Evolutionary conservation across 2,888 invertebrate genomes (phyloP).

Genomic region (Thereva unica): DNA sequence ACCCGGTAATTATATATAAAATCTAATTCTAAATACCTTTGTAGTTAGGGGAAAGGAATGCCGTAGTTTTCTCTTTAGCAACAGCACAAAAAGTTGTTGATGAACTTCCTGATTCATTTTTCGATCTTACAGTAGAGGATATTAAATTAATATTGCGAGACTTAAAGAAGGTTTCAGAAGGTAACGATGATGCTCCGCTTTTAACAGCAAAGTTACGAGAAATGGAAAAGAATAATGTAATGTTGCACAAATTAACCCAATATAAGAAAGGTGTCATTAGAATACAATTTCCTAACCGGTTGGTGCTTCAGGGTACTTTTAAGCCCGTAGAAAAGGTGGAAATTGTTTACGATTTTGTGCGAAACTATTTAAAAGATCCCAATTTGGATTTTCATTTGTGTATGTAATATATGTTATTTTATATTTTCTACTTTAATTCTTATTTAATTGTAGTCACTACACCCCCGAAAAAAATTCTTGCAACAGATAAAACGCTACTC

Average conservation of each 20-base stretch:
- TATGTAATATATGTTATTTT: slow-evolving; percentile 60
- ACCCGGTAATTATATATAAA: neutral
- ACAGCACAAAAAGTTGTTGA: slow-evolving; percentile 66
- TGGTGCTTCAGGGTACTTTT: slow-evolving; percentile 86
- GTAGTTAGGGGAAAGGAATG: slow-evolving; percentile 75
- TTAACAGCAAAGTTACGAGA: slow-evolving; percentile 68
- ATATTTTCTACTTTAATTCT: slow-evolving; percentile 14
- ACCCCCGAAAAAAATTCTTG: slow-evolving; percentile 76
- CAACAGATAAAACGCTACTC: slow-evolving; percentile 65
- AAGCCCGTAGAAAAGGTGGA: slow-evolving; percentile 73
- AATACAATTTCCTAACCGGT: slow-evolving; percentile 83
- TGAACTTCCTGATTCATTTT: slow-evolving; percentile 85
- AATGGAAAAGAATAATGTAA: slow-evolving; percentile 62
- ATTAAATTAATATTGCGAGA: slow-evolving; percentile 75
- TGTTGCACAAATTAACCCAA: slow-evolving; percentile 64
- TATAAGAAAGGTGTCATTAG: slow-evolving; percentile 81
- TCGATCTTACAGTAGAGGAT: slow-evolving; percentile 82
- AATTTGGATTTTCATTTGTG: slow-evolving; percentile 75
- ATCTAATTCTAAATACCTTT: slow-evolving; percentile 46
- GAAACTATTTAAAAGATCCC: slow-evolving; percentile 69
- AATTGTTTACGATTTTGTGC: slow-evolving; percentile 74
- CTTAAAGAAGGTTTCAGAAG: slow-evolving; percentile 67
- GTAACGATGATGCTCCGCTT: slow-evolving; percentile 74
- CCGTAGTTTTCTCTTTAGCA: slow-evolving; percentile 70
- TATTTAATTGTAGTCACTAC: slow-evolving; percentile 68